Evolutionary conservation across 2,113 vertebrate genomes (phyloP), one percentile per base, ranked within the genome.

Genomic region (Elephantulus edwardii): DNA sequence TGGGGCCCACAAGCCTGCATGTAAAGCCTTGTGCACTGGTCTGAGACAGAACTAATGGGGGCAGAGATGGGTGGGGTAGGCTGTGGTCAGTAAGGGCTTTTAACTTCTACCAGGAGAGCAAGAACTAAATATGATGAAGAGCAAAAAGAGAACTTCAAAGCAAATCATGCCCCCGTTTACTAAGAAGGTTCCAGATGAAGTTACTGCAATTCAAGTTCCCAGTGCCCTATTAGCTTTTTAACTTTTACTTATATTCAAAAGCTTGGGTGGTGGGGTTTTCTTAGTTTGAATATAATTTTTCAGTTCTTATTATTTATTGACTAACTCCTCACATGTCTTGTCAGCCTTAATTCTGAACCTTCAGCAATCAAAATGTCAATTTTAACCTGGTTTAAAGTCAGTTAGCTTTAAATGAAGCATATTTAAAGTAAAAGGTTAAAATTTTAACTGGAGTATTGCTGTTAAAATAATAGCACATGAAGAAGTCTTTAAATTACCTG

Each of bases 301-400:
- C 42, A 84, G 5, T 38, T 8, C 22, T 91, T 79, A 48, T 26
- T 81, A 71, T 91, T 79, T 35, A 84, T 76, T 91, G 72, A 42
- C 22, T 17, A 50, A 56, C 77, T 83, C 35, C 50, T 81, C 48
- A 76, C 86, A 12, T 87, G 62, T 17, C 5, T n/a, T 60, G 40
- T 54, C 42, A 62, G 28, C 42, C 26, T 90, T 88, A 70, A 78
- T 84, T 93, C 78, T 56, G 79, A 93, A 44, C 33, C 74, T 84
- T 4, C 13, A 77, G 42, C 40, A 83, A 88, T 78, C 77, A 71
- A 77, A 77, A 64, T 13, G 75, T 92, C 58, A 62, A 85, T 6
- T 82, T 91, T 74, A 50, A 80, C 50, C 77, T 60, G 77, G 38
- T n/a, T 78, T 90, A 56, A 38, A 60, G 60, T 20, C 87, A 76